Conservation (phyloP, 2,888 invertebrate genomes). For the Idaea straminata region DNA sequence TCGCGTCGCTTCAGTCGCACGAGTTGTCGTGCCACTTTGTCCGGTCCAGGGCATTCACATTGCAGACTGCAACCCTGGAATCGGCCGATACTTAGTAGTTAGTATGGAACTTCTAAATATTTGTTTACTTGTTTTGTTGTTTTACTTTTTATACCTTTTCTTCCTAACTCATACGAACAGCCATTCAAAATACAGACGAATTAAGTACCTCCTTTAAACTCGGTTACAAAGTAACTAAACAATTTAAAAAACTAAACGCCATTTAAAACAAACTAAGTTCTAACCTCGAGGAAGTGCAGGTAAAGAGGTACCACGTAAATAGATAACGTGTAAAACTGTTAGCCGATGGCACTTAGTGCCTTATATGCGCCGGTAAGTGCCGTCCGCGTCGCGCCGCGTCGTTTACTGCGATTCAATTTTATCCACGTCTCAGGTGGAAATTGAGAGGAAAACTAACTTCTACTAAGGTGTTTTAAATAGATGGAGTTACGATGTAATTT, state of each 20-base stretch:
- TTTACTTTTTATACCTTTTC: no score
- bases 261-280: neutral
- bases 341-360: constrained; percentile 55
- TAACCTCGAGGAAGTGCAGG: constrained; percentile 35
- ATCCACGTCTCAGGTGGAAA: constrained; percentile 44
- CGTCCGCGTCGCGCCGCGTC: constrained; percentile 34
- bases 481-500: constrained; percentile 14
- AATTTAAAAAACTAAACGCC: neutral
- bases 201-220: no score
- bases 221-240: neutral
- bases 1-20: no score
- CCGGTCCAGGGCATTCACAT: no score
- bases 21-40: no score
- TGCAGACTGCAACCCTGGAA: no score
- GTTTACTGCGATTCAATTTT: constrained; percentile 55
- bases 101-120: no score
- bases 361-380: constrained; percentile 56
- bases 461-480: constrained; percentile 33
- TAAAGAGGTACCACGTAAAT: constrained; percentile 54
- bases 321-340: constrained; percentile 73
- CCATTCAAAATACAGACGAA: no score
- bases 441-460: constrained; percentile 33
- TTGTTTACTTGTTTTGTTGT: no score
- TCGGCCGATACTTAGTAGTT: no score
- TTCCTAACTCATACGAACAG: no score